phyloP scores from a whole-genome alignment of 2,888 invertebrate genomes.

The Diplazon laetatorius region DNA sequence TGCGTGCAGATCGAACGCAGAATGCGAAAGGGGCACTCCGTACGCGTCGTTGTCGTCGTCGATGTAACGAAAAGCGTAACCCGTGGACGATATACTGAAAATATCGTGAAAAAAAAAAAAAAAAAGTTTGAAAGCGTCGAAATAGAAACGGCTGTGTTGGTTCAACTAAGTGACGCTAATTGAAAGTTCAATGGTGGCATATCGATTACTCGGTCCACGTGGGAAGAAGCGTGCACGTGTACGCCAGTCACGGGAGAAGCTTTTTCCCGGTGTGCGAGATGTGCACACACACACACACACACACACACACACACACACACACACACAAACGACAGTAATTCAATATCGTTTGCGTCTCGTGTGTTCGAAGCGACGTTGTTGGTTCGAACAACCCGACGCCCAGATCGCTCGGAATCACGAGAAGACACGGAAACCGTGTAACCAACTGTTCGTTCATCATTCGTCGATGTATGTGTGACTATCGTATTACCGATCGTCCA shows the following conservation, averaged over 20 bases:
- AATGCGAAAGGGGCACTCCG: neutral
- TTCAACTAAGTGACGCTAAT: conserved; percentile 81
- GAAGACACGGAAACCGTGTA: conserved; percentile 11
- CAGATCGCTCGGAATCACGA: conserved; percentile 1
- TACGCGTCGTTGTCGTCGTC: neutral
- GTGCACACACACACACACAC: too few species aligned
- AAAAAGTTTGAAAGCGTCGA: conserved; percentile 60
- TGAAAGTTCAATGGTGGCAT: conserved; percentile 80
- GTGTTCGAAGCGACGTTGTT: conserved; percentile 66
- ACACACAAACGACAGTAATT: conserved; percentile 71
- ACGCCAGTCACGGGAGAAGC: conserved; percentile 24
- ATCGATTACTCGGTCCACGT: conserved; percentile 77
- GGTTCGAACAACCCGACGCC: conserved; percentile 7
- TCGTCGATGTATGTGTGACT: neutral
- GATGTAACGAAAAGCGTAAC: conserved; percentile 59
- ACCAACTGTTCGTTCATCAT: neutral
- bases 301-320: too few species aligned
- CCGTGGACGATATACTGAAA: conserved; percentile 9
- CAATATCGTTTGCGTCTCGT: conserved; percentile 74
- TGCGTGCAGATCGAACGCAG: neutral
- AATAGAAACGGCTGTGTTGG: conserved; percentile 79
- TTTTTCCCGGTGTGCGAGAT: conserved; percentile 11
- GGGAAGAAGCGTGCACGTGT: conserved; percentile 70
- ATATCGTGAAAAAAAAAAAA: conserved; percentile 18
- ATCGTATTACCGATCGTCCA: conserved; percentile 2